Evolutionary conservation across 2,797 vertebrate genomes (phyloP).

Genomic region (Clarias platycephalus): DNA sequence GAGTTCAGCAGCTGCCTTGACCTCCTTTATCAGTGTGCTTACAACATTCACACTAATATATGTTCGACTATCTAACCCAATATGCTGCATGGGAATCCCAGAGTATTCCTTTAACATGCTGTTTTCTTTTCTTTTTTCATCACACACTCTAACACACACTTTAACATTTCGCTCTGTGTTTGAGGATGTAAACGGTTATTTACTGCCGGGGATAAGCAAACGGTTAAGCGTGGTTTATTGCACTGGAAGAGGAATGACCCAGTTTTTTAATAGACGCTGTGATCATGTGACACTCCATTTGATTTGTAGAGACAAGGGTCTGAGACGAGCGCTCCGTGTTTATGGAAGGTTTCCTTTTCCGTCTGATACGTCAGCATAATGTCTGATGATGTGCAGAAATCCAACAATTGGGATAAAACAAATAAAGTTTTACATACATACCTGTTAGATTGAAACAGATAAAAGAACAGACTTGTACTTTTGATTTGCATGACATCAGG

Average conservation of each 20-base stretch:
- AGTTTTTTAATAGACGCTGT: not conserved
- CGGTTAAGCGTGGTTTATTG: not conserved
- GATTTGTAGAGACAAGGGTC: not conserved
- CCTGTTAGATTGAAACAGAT: not conserved
- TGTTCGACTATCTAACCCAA: no score
- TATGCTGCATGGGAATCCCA: not conserved
- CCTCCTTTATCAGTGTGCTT: not conserved
- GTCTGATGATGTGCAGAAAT: not conserved
- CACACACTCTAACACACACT: not conserved
- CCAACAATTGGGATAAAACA: no score
- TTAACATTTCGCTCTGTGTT: not conserved
- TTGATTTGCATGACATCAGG: not conserved
- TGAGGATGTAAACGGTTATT: constrained; percentile 17
- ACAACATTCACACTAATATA: not conserved
- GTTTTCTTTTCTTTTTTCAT: constrained; percentile 2
- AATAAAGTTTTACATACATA: not conserved
- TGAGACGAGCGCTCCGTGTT: not conserved
- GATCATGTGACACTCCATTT: not conserved
- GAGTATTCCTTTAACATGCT: not conserved
- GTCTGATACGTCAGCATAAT: not conserved
- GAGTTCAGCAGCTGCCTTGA: not conserved
- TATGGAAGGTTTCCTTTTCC: constrained; percentile 6
- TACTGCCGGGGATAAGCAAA: constrained; percentile 8
- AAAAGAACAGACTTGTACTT: no score
- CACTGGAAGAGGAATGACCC: not conserved